phyloP scores from a whole-genome alignment of 2,797 vertebrate genomes.

The Argya squamiceps region DNA sequence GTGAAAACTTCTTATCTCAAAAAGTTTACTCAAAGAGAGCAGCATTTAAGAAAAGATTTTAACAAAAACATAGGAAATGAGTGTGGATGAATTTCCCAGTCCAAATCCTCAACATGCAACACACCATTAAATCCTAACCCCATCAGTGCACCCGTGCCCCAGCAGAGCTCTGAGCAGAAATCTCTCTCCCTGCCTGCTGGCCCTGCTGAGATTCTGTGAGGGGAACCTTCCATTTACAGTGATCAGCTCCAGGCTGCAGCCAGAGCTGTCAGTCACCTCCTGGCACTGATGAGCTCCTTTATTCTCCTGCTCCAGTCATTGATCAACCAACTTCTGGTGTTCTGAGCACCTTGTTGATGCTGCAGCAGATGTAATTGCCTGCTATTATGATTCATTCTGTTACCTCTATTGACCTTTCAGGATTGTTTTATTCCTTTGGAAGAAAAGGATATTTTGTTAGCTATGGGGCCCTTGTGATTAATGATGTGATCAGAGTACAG shows the following conservation, averaged over 20 bases:
- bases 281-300: background rate
- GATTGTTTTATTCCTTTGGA: background rate
- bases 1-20: background rate
- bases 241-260: background rate
- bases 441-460: background rate
- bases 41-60: background rate
- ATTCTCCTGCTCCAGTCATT: background rate
- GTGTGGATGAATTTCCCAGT: background rate
- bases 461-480: background rate
- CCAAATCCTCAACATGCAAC: background rate
- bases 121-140: background rate
- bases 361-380: background rate
- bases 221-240: background rate
- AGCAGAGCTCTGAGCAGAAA: background rate
- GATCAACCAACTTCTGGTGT: background rate
- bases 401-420: background rate
- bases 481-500: background rate
- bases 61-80: background rate
- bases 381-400: background rate
- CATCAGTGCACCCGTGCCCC: background rate
- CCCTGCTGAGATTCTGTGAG: background rate
- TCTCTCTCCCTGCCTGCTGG: accelerated
- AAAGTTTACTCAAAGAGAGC: background rate
- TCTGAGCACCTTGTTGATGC: background rate
- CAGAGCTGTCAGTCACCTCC: background rate